Conservation (phyloP, 2,113 vertebrate species). For the Eptatretus burgeri region DNA sequence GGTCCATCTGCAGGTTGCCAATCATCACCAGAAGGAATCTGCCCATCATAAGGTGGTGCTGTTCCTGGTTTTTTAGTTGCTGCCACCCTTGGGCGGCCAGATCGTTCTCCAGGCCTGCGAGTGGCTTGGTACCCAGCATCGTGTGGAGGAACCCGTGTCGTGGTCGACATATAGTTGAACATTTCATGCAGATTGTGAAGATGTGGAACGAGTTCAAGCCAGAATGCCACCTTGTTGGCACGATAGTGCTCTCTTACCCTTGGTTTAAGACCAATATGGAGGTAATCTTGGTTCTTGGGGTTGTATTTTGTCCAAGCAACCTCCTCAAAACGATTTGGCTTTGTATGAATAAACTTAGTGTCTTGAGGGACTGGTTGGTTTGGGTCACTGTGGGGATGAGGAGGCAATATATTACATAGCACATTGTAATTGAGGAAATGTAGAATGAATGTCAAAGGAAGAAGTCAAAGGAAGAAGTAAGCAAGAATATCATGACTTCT, state of each 20-base stretch:
- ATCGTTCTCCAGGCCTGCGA: neutral
- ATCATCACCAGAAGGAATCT: too few species aligned
- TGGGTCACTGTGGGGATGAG: constrained; percentile 37
- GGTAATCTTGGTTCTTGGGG: constrained; percentile 80
- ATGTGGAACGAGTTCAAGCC: constrained; percentile 1
- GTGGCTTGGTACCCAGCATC: neutral
- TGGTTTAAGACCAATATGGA: constrained; percentile 89
- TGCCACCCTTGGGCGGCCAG: neutral
- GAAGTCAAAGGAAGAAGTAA: neutral
- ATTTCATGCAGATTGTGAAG: neutral
- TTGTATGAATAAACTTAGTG: constrained; percentile 98
- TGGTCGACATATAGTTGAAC: neutral
- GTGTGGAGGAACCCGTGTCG: neutral
- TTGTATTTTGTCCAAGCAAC: constrained; percentile 99
- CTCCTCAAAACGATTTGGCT: constrained; percentile 91
- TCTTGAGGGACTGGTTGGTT: constrained; percentile 96
- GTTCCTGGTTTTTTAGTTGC: too few species aligned
- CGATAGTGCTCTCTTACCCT: constrained; percentile 90
- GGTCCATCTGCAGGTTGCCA: constrained; percentile 23
- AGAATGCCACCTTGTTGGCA: constrained; percentile 34
- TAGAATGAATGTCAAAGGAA: neutral
- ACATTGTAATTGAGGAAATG: neutral
- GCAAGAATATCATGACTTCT: neutral
- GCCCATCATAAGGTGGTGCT: too few species aligned
- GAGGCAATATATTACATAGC: constrained; percentile 1